A percentile compares a stretch with the other conserved stretches of the same genome.
These are phyloP conservation scores for Heliconius himera DNA, from an alignment of 1,140 invertebrate species.

Conservation along the genomic window DNA sequence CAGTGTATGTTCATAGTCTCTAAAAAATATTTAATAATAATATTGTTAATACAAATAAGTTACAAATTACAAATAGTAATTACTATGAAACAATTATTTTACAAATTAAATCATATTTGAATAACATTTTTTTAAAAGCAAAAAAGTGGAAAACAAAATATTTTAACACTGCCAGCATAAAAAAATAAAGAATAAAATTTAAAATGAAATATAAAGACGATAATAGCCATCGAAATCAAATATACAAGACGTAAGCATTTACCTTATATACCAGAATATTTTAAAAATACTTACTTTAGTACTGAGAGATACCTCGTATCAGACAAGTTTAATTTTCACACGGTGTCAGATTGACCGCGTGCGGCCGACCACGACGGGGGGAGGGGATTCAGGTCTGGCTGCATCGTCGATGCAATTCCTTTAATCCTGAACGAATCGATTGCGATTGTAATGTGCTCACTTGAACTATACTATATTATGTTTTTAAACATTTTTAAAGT, in stretches of 20 bases:
- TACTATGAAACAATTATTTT: no score
- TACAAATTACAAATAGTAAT: no score
- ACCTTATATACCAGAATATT: background rate
- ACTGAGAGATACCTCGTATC: background rate
- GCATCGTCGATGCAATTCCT: constrained; percentile 17
- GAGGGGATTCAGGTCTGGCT: background rate
- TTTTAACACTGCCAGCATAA: no score
- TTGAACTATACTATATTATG: background rate
- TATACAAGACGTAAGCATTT: background rate
- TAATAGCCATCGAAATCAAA: background rate
- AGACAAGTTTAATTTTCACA: constrained; percentile 27
- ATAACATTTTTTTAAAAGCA: no score
- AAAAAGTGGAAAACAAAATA: no score
- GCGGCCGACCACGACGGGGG: constrained; percentile 23
- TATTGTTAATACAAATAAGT: no score
- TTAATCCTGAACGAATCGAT: constrained; percentile 19
- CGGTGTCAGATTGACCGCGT: constrained; percentile 23
- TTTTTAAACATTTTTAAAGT: no score
- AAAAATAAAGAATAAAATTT: no score
- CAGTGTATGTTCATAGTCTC: no score
- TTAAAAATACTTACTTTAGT: background rate
- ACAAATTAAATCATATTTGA: no score
- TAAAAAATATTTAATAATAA: no score
- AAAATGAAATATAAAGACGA: no score
- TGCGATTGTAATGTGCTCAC: constrained; percentile 7